Evolutionary conservation across 2,888 invertebrate genomes (phyloP).

Genomic region (Cephus sareptanus): DNA sequence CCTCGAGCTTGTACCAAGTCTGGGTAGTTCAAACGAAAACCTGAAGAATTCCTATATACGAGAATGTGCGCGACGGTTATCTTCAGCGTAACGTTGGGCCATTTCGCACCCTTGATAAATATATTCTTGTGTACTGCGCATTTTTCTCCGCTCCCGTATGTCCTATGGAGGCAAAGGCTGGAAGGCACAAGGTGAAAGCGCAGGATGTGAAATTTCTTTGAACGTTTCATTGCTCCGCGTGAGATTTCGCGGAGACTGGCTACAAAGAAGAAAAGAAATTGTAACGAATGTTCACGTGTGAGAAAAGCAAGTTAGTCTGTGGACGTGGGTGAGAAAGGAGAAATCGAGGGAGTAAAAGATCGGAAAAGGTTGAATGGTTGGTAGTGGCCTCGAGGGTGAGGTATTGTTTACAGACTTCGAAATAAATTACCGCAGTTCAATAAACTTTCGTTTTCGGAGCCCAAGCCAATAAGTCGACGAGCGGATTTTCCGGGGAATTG

Average conservation of each 20-base stretch:
- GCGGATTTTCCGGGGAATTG: constrained; percentile 23
- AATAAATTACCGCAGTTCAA: constrained; percentile 15
- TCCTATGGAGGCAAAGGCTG: not conserved
- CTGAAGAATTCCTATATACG: not conserved
- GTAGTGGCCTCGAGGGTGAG: not conserved
- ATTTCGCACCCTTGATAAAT: not conserved
- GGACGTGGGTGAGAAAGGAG: not conserved
- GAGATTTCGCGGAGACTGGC: not conserved
- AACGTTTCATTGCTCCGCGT: not conserved
- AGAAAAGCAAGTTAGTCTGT: not conserved
- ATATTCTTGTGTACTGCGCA: not conserved
- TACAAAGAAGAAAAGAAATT: not conserved
- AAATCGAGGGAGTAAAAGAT: not conserved
- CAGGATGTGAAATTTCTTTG: not conserved
- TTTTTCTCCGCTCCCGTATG: not conserved
- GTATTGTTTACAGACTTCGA: constrained; percentile 14
- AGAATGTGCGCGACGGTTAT: not conserved
- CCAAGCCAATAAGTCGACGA: constrained; percentile 35
- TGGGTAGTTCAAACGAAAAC: not conserved
- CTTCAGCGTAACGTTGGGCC: not conserved
- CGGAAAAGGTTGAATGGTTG: not conserved
- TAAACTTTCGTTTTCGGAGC: constrained; percentile 7
- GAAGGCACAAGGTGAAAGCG: not conserved
- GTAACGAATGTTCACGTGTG: not conserved
- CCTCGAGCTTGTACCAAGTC: not conserved